These are phyloP conservation scores for Montipora foliosa DNA, from an alignment of 64 coral and sea anemone species.

Conservation along the genomic window DNA sequence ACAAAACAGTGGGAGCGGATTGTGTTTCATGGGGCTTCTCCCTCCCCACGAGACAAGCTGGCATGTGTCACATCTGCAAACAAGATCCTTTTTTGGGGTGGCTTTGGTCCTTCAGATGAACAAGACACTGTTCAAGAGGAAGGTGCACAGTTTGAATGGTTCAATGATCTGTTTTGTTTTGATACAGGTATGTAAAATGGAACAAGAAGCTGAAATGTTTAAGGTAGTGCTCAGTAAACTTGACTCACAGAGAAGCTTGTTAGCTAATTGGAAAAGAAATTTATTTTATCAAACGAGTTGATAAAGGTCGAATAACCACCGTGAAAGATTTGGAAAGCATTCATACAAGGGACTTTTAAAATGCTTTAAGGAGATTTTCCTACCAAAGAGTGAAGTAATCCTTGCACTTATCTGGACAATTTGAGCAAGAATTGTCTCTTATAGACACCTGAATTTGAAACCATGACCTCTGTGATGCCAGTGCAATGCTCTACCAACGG, in stretches of 20 bases:
- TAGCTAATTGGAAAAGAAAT: neutral
- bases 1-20: slow-evolving; percentile 79
- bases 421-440: too few relatives aligned
- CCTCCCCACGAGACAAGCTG: slow-evolving; percentile 80
- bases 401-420: too few relatives aligned
- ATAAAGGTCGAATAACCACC: too few relatives aligned
- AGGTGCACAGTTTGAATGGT: slow-evolving; percentile 86
- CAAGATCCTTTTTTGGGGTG: slow-evolving; percentile 80
- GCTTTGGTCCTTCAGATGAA: slow-evolving; percentile 80
- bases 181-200: slow-evolving; percentile 59
- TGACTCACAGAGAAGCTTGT: too few relatives aligned
- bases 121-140: slow-evolving; percentile 29
- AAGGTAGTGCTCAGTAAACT: neutral
- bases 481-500: too few relatives aligned
- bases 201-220: neutral
- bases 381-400: too few relatives aligned
- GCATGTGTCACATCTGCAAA: slow-evolving; percentile 61
- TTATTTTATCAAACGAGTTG: neutral
- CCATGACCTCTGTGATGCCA: too few relatives aligned
- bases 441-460: too few relatives aligned
- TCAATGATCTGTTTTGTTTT: slow-evolving; percentile 82
- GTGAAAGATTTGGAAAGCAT: too few relatives aligned
- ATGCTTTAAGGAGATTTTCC: too few relatives aligned
- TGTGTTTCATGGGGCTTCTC: slow-evolving; percentile 41
- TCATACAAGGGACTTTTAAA: too few relatives aligned